Conservation (phyloP, 2,113 vertebrate genomes). For the Calonectris borealis region DNA sequence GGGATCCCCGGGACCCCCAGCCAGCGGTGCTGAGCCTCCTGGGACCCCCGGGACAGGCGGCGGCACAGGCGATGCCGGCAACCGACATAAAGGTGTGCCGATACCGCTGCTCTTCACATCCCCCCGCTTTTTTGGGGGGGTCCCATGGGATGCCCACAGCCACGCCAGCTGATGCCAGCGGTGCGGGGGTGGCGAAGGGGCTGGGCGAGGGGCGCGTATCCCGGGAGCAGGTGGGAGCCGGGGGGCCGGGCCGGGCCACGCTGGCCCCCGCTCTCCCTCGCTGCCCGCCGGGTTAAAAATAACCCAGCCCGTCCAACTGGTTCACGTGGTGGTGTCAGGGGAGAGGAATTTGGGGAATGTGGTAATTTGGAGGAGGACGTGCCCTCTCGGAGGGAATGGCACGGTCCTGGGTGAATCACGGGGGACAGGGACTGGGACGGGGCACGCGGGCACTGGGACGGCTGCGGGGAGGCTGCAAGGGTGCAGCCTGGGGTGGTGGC, state of each 20-base stretch:
- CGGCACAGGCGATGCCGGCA: neutral
- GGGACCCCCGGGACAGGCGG: neutral
- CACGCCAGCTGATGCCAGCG: neutral
- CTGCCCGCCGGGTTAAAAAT: slow-evolving; percentile 16
- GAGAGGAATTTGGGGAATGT: slow-evolving; percentile 74
- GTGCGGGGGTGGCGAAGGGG: neutral
- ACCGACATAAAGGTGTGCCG: neutral
- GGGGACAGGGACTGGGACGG: neutral
- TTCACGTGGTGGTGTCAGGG: slow-evolving; percentile 71
- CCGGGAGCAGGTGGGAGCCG: slow-evolving; percentile 39
- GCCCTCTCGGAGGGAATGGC: slow-evolving; percentile 62
- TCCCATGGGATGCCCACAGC: neutral
- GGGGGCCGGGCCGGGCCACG: neutral
- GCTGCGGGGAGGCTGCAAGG: neutral
- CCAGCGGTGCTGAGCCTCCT: accelerated
- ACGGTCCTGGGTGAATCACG: slow-evolving; percentile 54
- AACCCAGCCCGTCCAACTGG: slow-evolving; percentile 68
- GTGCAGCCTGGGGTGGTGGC: neutral
- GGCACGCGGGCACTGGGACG: neutral
- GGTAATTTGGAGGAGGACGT: slow-evolving; percentile 72
- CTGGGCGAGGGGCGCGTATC: neutral
- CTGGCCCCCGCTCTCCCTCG: neutral
- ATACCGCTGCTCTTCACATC: neutral
- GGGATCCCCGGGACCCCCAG: neutral
- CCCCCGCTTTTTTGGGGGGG: neutral